These are phyloP conservation scores for Hydractinia echinata DNA, from an alignment of 30 jellyfish, hydroid and myxozoan genomes.

Conservation along the genomic window DNA sequence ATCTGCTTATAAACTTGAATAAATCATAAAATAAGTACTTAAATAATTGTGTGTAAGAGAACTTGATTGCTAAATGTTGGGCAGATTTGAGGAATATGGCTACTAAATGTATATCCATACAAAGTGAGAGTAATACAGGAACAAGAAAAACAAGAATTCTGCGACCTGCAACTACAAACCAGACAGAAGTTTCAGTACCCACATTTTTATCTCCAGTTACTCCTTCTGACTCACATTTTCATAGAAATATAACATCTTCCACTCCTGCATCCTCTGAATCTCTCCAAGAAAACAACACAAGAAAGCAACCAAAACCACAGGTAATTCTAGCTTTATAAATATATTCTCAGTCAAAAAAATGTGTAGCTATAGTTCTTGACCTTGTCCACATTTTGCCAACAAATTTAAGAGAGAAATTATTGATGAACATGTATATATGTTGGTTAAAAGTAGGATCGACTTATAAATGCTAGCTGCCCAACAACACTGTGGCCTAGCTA, in stretches of 20 bases:
- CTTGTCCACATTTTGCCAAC: no score
- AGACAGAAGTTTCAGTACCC: background rate
- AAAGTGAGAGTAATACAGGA: background rate
- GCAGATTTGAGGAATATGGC: background rate
- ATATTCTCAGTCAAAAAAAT: background rate
- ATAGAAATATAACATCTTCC: conserved; percentile 9
- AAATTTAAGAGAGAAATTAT: no score
- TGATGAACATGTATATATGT: no score
- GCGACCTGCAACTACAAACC: conserved; percentile 2
- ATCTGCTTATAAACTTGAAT: no score
- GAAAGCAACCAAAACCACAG: conserved; percentile 44
- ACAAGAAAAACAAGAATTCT: conserved; percentile 13
- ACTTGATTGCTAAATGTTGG: no score
- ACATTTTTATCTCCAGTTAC: conserved; percentile 34
- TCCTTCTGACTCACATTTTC: conserved; percentile 27
- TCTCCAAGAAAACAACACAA: conserved; percentile 2
- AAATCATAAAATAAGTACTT: no score
- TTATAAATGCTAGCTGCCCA: no score
- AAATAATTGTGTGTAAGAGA: no score
- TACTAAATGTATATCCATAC: conserved; percentile 5
- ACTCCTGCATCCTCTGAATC: conserved; percentile 10
- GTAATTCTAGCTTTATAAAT: background rate
- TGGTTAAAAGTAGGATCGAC: no score
- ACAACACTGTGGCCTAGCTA: no score
- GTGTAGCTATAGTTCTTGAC: no score